Evolutionary conservation across 2,888 invertebrate genomes (phyloP), one percentile per base, ranked within the genome.

Genomic region (Prosopocoilus inquinatus): DNA sequence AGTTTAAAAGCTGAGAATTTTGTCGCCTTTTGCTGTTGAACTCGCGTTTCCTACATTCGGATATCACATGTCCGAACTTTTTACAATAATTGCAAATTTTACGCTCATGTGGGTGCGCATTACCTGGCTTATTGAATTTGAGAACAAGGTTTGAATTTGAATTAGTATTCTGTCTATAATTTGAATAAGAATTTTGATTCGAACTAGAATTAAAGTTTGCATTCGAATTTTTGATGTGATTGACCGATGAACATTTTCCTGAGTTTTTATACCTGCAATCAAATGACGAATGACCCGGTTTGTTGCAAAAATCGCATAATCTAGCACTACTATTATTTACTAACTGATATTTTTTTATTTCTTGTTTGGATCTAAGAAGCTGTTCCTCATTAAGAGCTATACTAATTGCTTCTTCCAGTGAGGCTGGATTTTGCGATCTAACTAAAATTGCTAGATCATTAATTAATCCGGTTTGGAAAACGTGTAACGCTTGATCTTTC

Each of bases 401-500:
- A 33, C 66, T 63, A 8, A 70, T 58, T 1, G 69, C 68, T 7
- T 69, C 66, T 54, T 67, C 66, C n/a, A 70, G 57, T 1, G 57
- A 55, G 13, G 35, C 47, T 7, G 64, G 67, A 61, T 60, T 68
- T 61, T 67, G 68, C 5, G 69, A 67, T 58, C 67, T 70, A 16
- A 71, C 59, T 47, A 70, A 58, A 48, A 70, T 60, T 7, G 64
- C 58, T 8, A 71, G 50, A 47, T 70, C 66, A 54, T 61, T 64
- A 41, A 60, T 54, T 54, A 71, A 59, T 12, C 69, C 69, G 48
- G 60, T 65, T 3, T 70, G 59, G 55, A 70, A 71, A 48, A 67
- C 67, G 41, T 65, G 67, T 43, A 67, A 49, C 5, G 69, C 67
- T 65, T 70, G 67, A 20, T 56, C 63, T 62, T 67, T 66, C 50